phyloP scores from a whole-genome alignment of 2,113 vertebrate species.

The Micromys minutus region DNA sequence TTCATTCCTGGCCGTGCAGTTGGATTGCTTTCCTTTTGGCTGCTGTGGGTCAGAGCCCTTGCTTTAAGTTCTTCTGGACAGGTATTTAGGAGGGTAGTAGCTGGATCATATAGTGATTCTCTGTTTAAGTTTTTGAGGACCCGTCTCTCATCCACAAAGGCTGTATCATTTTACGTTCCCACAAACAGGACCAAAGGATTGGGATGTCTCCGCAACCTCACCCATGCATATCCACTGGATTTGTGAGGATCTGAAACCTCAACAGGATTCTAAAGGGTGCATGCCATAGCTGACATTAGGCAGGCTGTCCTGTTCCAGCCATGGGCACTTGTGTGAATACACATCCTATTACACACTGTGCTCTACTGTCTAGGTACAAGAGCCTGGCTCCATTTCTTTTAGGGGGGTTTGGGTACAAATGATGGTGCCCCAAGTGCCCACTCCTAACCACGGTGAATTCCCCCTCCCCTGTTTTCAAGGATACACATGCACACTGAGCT shows the following conservation, averaged over 20 bases:
- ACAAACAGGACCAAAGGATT: not conserved
- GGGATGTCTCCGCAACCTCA: not conserved
- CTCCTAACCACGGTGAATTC: accelerated
- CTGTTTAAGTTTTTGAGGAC: not conserved
- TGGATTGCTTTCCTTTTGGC: too few relatives aligned
- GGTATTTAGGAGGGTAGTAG: not conserved
- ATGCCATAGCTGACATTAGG: not conserved
- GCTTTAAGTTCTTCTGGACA: not conserved
- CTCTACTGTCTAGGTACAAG: too few relatives aligned
- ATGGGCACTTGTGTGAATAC: not conserved
- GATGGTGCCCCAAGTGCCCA: accelerated
- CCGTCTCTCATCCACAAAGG: not conserved
- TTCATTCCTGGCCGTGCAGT: not conserved
- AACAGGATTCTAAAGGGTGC: not conserved
- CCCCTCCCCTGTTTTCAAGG: not conserved
- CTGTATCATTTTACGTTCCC: not conserved
- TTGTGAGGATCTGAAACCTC: not conserved
- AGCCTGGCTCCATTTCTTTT: not conserved
- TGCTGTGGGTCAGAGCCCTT: not conserved
- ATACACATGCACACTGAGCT: accelerated
- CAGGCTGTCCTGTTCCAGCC: not conserved
- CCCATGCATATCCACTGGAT: too few relatives aligned
- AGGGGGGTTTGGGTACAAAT: not conserved
- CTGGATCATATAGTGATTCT: not conserved
- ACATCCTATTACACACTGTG: too few relatives aligned